Conservation (phyloP, 2,797 vertebrate species). For the Tapera naevia region DNA sequence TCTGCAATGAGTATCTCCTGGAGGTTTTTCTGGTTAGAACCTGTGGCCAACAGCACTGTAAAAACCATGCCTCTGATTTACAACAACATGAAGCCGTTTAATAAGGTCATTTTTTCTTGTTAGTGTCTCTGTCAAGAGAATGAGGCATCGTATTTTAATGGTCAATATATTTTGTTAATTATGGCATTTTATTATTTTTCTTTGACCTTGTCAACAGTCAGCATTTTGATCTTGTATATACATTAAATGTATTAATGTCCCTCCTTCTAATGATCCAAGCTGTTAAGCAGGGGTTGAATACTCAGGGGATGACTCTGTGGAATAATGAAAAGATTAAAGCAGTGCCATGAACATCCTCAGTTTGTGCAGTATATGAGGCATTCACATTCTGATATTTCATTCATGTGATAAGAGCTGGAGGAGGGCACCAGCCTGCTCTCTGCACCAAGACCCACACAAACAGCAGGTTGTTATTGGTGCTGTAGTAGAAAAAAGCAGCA, state of each 20-base stretch:
- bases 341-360: not conserved
- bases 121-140: constrained; percentile 44
- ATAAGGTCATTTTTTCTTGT: constrained; percentile 59
- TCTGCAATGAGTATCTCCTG: not conserved
- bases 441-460: not conserved
- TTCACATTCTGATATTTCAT: not conserved
- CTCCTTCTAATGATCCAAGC: not conserved
- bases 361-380: not conserved
- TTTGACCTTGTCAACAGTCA: constrained; percentile 55
- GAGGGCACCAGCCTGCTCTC: not conserved
- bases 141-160: constrained; percentile 45
- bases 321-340: constrained; percentile 43
- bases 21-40: not conserved
- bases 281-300: not conserved
- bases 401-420: not conserved
- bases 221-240: not conserved
- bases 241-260: constrained; percentile 18
- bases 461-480: not conserved
- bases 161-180: constrained; percentile 63
- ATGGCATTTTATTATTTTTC: constrained; percentile 53
- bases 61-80: constrained; percentile 24
- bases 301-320: not conserved
- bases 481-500: not conserved
- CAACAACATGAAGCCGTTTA: constrained; percentile 35
- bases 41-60: not conserved